Conservation (phyloP, 1,140 invertebrate species). For the Tetramorium parvispinum region DNA sequence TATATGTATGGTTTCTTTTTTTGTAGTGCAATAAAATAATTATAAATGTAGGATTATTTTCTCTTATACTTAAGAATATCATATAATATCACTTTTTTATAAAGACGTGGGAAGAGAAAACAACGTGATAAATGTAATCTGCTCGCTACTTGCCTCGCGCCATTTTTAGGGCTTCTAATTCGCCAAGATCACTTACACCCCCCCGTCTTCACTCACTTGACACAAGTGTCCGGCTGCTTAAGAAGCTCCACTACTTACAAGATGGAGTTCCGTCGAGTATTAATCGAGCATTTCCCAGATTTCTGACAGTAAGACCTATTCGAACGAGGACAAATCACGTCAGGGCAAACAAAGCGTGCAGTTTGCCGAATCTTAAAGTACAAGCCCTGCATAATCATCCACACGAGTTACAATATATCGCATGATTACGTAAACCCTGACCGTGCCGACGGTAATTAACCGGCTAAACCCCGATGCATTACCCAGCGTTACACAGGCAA, state of each 20-base stretch:
- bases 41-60: neutral
- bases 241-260: neutral
- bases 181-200: neutral
- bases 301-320: neutral
- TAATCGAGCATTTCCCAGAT: neutral
- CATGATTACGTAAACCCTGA: slow-evolving; percentile 24
- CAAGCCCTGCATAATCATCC: slow-evolving; percentile 7
- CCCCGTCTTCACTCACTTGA: slow-evolving; percentile 32
- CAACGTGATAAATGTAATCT: slow-evolving; percentile 1
- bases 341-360: neutral
- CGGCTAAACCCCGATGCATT: slow-evolving; percentile 6
- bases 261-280: neutral
- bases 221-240: slow-evolving; percentile 34
- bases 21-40: neutral
- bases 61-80: neutral
- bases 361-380: neutral
- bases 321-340: neutral
- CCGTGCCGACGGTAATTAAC: slow-evolving; percentile 32
- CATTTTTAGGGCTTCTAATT: slow-evolving; percentile 10
- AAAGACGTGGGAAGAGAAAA: neutral
- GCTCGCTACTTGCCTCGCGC: neutral
- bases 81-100: neutral
- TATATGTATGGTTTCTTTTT: neutral
- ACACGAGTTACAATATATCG: slow-evolving; percentile 1
- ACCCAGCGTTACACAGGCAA: neutral